Evolutionary conservation across 2,888 invertebrate species (phyloP).

Genomic region (Sinohyriopsis cumingii): DNA sequence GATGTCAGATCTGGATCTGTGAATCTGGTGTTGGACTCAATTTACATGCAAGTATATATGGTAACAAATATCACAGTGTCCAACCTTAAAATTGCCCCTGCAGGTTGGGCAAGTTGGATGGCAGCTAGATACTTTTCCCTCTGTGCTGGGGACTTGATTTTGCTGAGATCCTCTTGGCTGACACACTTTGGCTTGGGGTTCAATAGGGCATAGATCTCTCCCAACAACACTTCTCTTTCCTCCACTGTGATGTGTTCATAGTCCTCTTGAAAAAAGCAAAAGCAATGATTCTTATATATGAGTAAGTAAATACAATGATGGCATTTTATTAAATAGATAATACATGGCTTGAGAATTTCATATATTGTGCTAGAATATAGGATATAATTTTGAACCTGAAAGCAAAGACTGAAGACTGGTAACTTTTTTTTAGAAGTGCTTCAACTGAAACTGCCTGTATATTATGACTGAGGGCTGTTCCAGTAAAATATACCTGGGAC

Average conservation of each 20-base stretch:
- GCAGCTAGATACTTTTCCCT: conserved; percentile 51
- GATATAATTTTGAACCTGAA: no score
- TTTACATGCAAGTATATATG: no score
- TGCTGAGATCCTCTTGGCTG: conserved; percentile 38
- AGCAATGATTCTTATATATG: neutral
- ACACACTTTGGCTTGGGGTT: conserved; percentile 30
- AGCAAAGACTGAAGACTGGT: no score
- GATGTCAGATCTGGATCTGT: no score
- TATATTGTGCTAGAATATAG: no score
- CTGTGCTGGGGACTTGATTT: conserved; percentile 36
- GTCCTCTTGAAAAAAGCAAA: conserved; percentile 34
- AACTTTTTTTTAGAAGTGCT: no score
- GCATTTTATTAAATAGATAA: neutral
- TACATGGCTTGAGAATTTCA: no score
- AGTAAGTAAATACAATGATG: neutral
- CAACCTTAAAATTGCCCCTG: conserved; percentile 11
- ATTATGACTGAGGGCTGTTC: no score
- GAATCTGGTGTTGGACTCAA: no score
- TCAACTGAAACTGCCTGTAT: no score
- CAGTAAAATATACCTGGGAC: no score
- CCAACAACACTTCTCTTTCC: conserved; percentile 45
- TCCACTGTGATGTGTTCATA: conserved; percentile 40
- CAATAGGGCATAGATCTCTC: conserved; percentile 47
- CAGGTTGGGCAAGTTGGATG: conserved; percentile 39
- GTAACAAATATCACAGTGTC: no score